Percentiles rank a stretch among this genome's conserved stretches.
These are phyloP conservation scores for Sinocyclocheilus maitianheensis DNA, from an alignment of 2,113 vertebrate species.

Conservation along the genomic window DNA sequence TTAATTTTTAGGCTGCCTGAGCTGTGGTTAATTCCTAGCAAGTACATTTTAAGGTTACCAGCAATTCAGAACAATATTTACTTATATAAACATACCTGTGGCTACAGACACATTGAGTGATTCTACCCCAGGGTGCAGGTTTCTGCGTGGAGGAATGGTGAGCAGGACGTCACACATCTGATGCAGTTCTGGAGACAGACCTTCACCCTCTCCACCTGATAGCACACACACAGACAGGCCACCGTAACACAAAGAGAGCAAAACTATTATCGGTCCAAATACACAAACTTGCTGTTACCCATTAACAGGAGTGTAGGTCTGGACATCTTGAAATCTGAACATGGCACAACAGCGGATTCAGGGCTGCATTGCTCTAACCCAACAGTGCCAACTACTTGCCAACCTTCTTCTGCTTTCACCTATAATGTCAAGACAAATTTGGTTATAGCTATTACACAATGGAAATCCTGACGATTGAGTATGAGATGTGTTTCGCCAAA, in stretches of 20 bases:
- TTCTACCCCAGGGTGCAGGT: slow-evolving; percentile 78
- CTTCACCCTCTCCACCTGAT: slow-evolving; percentile 82
- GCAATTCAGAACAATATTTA: background rate
- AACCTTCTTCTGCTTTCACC: slow-evolving; percentile 66
- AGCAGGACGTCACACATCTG: slow-evolving; percentile 80
- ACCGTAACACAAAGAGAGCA: background rate
- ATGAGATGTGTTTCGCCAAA: background rate
- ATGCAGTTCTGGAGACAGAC: slow-evolving; percentile 79
- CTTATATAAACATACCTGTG: slow-evolving; percentile 70
- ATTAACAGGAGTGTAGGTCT: slow-evolving; percentile 73
- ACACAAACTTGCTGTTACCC: slow-evolving; percentile 54
- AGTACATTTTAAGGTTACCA: background rate
- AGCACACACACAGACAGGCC: background rate
- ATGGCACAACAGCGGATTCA: slow-evolving; percentile 54
- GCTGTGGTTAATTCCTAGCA: background rate
- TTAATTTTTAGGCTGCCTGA: background rate
- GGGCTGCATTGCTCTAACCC: slow-evolving; percentile 44
- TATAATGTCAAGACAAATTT: slow-evolving; percentile 7
- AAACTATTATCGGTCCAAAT: background rate
- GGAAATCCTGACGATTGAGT: background rate
- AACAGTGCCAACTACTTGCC: slow-evolving; percentile 74
- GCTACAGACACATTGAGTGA: slow-evolving; percentile 94
- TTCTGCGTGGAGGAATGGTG: slow-evolving; percentile 77
- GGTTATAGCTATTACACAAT: background rate
- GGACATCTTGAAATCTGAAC: slow-evolving; percentile 68